Base-by-base conservation (phyloP, 2,797 vertebrate genomes). In the Protosalanx chinensis region DNA sequence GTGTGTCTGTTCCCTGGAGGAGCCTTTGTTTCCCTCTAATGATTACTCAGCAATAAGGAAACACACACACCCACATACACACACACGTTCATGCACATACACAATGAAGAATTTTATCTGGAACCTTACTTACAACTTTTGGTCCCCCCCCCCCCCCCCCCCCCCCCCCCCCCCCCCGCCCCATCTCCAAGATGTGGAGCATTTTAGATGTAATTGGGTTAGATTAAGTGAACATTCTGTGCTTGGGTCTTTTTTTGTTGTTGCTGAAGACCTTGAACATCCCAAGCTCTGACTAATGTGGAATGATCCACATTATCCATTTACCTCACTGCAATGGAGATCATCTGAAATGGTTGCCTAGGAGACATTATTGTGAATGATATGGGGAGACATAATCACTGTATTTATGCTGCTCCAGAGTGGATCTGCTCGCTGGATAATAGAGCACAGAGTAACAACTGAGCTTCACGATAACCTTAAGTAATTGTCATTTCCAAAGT, bases 1-100 rank as follows among this genome's bases (percentile, higher is more conserved):
- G 86, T 88, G 82, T 86, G 84, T 90, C 90, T 89, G 86, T 80
- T 87, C 89, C 88, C 90, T 74, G 80, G 87, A 85, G 88, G 87
- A 74, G 72, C 89, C 87, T 90, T 89, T 88, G 88, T 89, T 89
- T 88, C 88, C 85, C 86, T 85, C 89, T 89, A 88, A 88, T 90
- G 87, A 89, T 90, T 89, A 88, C 85, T 90, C 89, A 88, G 88
- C 84, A 86, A 82, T 82, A 23, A 83, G 82, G 87, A 82, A 87
- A 87, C 15, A 5, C 51, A 53, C 51, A 53, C 8, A 49, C 46
- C 1, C 15, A 49, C 46, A 49, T 27, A 60, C 27, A 60, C 59
- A 60, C 27, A 60, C 59, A n/a, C 23, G 20, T 10, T 29, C 23
- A 8, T 12, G 27, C 23, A 60, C 13, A 61, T 61, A 58, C 67